Base-by-base conservation (phyloP, 2,113 vertebrate species). In the Antechinus stuartii region DNA sequence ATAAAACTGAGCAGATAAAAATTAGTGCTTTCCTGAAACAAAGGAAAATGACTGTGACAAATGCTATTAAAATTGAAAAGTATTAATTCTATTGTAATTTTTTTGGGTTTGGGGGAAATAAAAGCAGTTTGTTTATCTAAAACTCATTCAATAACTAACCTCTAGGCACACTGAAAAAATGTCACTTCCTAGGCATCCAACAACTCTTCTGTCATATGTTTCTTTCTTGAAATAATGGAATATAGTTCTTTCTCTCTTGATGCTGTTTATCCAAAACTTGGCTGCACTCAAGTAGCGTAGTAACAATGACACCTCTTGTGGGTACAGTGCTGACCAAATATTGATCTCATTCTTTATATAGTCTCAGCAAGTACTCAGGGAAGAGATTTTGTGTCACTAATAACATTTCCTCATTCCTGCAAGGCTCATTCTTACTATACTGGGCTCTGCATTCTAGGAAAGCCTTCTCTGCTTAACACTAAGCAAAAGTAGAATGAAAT, bases 21-120 rank as follows among this genome's bases (percentile, higher is more conserved):
- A 52, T 52, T 11, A 42, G 52, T 89, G 54, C 47, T 92, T 93
- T 93, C 55, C 93, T 42, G 92, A 55, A 93, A 46, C 84, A 90
- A 92, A 94, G 25, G 47, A 23, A 93, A 89, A 89, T 30, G 90
- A n/a, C 61, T 92, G 47, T 96, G 95, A 95, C 23, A 30, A 91
- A 0, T 68, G 46, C 57, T 54, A 35, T 50, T 50, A 23, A 26
- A 0, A 0, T 47, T 91, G 47, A 91, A 84, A 84, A 84, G 68
- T 54, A 50, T 54, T 94, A 84, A 95, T 91, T 54, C 23, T 49
- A 26, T n/a, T 7, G 16, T n/a, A 42, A 46, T 0, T 27, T 22
- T 42, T 50, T 26, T 4, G 10, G 8, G 22, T 0, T 47, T 22
- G 47, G 23, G 54, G 57, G 30, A 46, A 56, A 57, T 16, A 46